Evolutionary conservation across 2,888 invertebrate species (phyloP).

Genomic region (Andrena chrysosceles): DNA sequence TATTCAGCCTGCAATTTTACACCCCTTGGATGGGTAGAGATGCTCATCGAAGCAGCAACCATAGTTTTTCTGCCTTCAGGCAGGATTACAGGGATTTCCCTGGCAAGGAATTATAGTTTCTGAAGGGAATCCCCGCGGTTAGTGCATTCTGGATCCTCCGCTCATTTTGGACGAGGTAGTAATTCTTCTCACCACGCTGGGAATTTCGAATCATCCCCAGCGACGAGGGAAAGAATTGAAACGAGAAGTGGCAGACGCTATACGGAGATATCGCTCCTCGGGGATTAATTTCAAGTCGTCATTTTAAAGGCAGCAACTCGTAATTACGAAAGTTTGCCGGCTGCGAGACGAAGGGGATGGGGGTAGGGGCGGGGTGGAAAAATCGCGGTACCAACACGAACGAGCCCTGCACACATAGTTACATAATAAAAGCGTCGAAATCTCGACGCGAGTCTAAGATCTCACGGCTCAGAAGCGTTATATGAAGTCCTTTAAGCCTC

Average conservation of each 20-base stretch:
- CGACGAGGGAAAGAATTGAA: not conserved
- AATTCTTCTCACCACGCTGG: not conserved
- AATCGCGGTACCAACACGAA: slow-evolving; percentile 28
- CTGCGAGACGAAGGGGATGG: not conserved
- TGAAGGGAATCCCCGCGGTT: not conserved
- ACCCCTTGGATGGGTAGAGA: not conserved
- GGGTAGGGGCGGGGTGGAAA: not conserved
- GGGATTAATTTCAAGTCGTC: slow-evolving; percentile 52
- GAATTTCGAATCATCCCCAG: not conserved
- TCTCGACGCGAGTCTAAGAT: slow-evolving; percentile 69
- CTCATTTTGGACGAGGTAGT: no score
- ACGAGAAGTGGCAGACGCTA: not conserved
- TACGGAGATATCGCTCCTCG: slow-evolving; percentile 9
- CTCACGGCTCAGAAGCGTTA: slow-evolving; percentile 72
- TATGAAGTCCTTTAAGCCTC: slow-evolving; percentile 77
- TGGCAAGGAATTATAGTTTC: not conserved
- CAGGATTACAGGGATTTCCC: not conserved
- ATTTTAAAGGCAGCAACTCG: slow-evolving; percentile 52
- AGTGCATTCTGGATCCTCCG: not conserved
- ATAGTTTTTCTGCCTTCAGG: not conserved
- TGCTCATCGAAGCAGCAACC: no score
- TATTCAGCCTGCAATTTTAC: slow-evolving; percentile 9
- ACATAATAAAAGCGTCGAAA: slow-evolving; percentile 76
- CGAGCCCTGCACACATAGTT: slow-evolving; percentile 50
- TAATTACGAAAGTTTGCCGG: slow-evolving; percentile 49